Evolutionary conservation across 1,140 invertebrate species (phyloP).

Genomic region (Tyrophagus putrescentiae): DNA sequence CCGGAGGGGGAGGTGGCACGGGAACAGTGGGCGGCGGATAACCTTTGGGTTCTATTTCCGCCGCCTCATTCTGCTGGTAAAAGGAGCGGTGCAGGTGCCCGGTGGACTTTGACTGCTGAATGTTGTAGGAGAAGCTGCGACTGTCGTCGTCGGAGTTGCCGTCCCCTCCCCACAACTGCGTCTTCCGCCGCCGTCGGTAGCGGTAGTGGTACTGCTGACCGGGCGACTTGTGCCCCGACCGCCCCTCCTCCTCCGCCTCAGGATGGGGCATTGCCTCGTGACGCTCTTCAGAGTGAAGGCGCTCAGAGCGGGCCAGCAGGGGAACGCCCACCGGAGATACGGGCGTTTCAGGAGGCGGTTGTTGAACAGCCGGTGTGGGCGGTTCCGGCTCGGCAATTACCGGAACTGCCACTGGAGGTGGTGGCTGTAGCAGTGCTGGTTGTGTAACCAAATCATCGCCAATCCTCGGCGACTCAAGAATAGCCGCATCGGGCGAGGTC

Average conservation of each 20-base stretch:
- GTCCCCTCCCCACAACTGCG: not conserved
- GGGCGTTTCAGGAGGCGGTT: not conserved
- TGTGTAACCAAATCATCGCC: too few relatives aligned
- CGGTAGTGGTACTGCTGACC: conserved; percentile 11
- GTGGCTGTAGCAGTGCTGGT: too few relatives aligned
- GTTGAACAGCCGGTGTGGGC: not conserved
- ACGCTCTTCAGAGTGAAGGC: too few relatives aligned
- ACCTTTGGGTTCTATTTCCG: too few relatives aligned
- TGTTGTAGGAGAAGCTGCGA: not conserved
- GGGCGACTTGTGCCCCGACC: not conserved
- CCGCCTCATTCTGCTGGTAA: not conserved
- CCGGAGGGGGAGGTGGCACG: too few relatives aligned
- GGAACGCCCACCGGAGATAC: not conserved
- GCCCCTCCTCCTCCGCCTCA: not conserved
- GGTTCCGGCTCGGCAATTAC: not conserved
- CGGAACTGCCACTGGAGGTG: not conserved
- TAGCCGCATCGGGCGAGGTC: too few relatives aligned
- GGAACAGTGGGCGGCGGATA: too few relatives aligned
- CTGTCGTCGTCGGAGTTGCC: not conserved
- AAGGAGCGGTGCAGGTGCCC: conserved; percentile 3
- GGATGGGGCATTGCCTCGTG: too few relatives aligned
- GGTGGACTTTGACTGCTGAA: not conserved
- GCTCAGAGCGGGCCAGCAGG: too few relatives aligned
- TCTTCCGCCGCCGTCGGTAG: conserved; percentile 4
- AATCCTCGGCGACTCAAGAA: too few relatives aligned